Evolutionary conservation across 2,113 vertebrate species (phyloP).

Genomic region (Tenebrosternarchus preto): DNA sequence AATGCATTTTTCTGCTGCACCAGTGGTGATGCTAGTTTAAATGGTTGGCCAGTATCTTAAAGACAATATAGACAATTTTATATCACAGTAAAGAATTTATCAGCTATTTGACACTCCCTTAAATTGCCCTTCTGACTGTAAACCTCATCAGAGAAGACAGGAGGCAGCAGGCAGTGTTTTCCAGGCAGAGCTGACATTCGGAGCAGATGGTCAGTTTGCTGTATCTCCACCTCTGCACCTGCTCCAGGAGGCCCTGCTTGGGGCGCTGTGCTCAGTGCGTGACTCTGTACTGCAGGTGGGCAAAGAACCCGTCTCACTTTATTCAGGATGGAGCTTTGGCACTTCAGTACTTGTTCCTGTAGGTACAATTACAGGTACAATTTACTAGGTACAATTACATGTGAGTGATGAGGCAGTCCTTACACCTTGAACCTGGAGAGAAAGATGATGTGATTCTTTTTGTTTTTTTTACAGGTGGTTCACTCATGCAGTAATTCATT

Average conservation of each 20-base stretch:
- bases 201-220: slow-evolving; percentile 55
- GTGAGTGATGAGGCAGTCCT: too few species aligned
- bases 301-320: neutral
- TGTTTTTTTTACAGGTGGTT: slow-evolving; percentile 63
- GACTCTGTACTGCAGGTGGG: slow-evolving; percentile 71
- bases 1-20: too few species aligned
- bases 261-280: slow-evolving; percentile 57
- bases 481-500: slow-evolving; percentile 62
- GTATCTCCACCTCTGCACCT: slow-evolving; percentile 65
- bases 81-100: too few species aligned
- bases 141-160: slow-evolving; percentile 54
- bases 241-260: slow-evolving; percentile 67
- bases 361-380: too few species aligned
- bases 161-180: slow-evolving; percentile 63
- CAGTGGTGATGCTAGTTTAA: too few species aligned
- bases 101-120: neutral
- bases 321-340: neutral
- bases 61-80: too few species aligned
- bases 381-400: too few species aligned
- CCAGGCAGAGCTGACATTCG: slow-evolving; percentile 68
- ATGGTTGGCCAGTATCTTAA: too few species aligned
- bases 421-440: neutral
- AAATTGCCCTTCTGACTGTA: neutral
- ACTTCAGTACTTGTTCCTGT: neutral
- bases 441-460: slow-evolving; percentile 5